A percentile compares a stretch with the other conserved stretches of the same genome.
These are phyloP conservation scores for Pseudolaguvia tuberculata DNA, from an alignment of 2,113 vertebrate genomes.

Conservation along the genomic window DNA sequence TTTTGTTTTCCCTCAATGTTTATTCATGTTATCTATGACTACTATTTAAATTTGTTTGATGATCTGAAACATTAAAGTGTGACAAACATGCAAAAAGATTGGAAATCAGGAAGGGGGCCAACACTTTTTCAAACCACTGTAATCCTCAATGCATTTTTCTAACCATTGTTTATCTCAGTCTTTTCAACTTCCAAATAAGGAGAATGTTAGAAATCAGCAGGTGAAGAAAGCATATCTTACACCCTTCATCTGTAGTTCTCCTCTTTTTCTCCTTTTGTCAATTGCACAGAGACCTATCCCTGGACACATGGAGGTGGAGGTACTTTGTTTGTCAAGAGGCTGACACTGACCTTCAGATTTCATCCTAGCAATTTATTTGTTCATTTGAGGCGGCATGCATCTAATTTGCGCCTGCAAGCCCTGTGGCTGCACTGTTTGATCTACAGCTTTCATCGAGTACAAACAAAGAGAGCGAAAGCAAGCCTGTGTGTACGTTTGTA, in stretches of 20 bases:
- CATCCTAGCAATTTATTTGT: conserved; percentile 61
- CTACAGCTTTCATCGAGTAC: conserved; percentile 59
- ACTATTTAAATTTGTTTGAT: too few relatives aligned
- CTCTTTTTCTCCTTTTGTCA: conserved; percentile 9
- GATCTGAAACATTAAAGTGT: too few relatives aligned
- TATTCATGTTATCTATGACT: too few relatives aligned
- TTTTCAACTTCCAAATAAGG: not conserved
- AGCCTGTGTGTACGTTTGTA: too few relatives aligned
- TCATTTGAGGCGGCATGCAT: conserved; percentile 67
- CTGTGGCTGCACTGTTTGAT: conserved; percentile 62
- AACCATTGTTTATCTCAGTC: too few relatives aligned
- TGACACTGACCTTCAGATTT: conserved; percentile 66
- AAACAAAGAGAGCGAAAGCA: conserved; percentile 34
- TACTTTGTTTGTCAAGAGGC: conserved; percentile 26
- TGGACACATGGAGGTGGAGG: conserved; percentile 18
- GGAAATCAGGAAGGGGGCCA: too few relatives aligned
- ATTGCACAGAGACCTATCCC: conserved; percentile 31
- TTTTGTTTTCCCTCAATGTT: too few relatives aligned
- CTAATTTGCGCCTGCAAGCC: conserved; percentile 65
- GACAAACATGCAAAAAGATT: too few relatives aligned
- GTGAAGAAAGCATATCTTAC: not conserved
- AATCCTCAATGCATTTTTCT: too few relatives aligned
- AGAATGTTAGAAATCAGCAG: conserved; percentile 28
- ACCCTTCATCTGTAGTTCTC: not conserved
- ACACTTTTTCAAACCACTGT: too few relatives aligned